Base-by-base conservation (phyloP, 2,888 invertebrate species). In the Brachypterus glaber region DNA sequence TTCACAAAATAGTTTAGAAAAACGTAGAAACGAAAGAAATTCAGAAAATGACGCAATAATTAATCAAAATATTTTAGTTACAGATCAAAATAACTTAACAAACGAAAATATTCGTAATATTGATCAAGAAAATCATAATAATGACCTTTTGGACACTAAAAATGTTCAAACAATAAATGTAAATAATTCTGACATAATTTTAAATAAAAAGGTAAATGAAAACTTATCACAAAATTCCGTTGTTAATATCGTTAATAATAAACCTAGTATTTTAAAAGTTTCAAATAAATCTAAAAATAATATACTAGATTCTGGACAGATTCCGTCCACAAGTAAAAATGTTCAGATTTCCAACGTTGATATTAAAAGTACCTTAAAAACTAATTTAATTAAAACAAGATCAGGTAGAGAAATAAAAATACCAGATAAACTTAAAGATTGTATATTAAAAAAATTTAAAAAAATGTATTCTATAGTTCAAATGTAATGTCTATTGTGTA, bases 1-100 rank as follows among this genome's bases (percentile, higher is more conserved):
- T 21, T 21, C 21, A 21, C 21, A 21, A 21, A 21, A 21, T 21
- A 21, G 21, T 21, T 21, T 21, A 21, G 21, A 21, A 21, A 21
- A 21, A 21, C 21, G 9, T 21, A 21, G 21, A 21, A 21, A 21
- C 9, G 9, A 21, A 21, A 21, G 9, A 21, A 21, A 21, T 21
- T 21, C 21, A 21, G 21, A 21, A 21, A 21, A 7, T 21, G 21
- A 21, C 21, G 21, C 21, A 21, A 21, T 21, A 21, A 21, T 21
- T 21, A 21, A 21, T 21, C 21, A 21, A 21, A 21, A 21, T 21
- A 9, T 21, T 21, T 21, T 21, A 21, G 21, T 21, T 21, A 21
- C 21, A 21, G 21, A 21, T 21, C 21, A 21, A 21, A 21, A 21
- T 21, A 21, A 21, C 21, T 9, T 21, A 21, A 21, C 9, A 21